These are phyloP conservation scores for Heteromormyrus szaboi DNA, from an alignment of 2,797 vertebrate species.

Conservation along the genomic window DNA sequence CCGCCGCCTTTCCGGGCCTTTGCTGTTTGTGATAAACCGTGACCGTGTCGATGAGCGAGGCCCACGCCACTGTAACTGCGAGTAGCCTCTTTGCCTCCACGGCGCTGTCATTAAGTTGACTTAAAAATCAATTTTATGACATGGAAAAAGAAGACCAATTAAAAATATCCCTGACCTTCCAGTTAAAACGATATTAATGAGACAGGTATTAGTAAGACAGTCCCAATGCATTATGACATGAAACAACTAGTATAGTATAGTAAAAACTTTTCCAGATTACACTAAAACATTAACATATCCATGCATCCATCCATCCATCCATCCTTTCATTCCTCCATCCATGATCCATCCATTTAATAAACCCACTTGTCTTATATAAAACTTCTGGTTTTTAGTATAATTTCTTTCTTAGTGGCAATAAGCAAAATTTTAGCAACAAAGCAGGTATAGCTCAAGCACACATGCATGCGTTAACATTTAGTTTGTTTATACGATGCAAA, in stretches of 20 bases:
- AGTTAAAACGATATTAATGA: not conserved
- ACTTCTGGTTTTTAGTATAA: slow-evolving; percentile 61
- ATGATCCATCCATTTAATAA: not conserved
- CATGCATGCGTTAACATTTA: slow-evolving; percentile 84
- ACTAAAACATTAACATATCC: slow-evolving; percentile 28
- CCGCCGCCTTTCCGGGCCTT: not conserved
- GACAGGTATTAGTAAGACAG: not conserved
- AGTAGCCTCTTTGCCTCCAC: not conserved
- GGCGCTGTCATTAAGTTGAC: not conserved
- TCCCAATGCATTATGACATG: slow-evolving; percentile 18
- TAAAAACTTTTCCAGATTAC: slow-evolving; percentile 45
- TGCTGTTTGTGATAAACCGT: not conserved
- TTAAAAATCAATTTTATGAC: not conserved
- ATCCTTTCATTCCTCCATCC: not conserved
- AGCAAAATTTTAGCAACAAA: slow-evolving; percentile 42
- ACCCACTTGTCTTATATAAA: not conserved
- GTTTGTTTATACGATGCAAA: slow-evolving; percentile 82
- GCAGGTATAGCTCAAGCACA: slow-evolving; percentile 91
- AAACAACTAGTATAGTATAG: slow-evolving; percentile 48
- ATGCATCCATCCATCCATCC: not conserved
- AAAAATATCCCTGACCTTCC: not conserved
- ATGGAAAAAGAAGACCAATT: not conserved
- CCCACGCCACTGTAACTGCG: not conserved
- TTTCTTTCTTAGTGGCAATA: slow-evolving; percentile 67
- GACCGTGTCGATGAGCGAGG: not conserved